Base-by-base conservation (phyloP, 1,140 invertebrate genomes). In the Drosophila orosa region DNA sequence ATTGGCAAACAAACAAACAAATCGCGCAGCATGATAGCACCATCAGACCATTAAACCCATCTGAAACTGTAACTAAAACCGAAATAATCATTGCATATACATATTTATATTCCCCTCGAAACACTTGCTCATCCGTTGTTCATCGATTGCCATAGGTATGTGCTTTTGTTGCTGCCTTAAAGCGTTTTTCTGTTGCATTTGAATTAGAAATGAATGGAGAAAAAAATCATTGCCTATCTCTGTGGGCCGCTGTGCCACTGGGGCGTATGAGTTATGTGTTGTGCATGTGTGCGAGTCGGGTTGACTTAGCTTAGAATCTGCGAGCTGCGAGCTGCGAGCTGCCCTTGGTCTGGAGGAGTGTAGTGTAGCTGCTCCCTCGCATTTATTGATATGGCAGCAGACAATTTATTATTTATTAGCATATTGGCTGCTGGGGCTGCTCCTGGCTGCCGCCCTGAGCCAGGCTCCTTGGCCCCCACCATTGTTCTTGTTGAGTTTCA, bases 321-420 rank as follows among this genome's bases (percentile, higher is more conserved):
- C n/a, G n/a, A n/a, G n/a, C n/a, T n/a, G n/a, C n/a, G n/a, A n/a
- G n/a, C n/a, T n/a, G n/a, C 9, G 45, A 22, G 39, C 40, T 45
- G 29, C 31, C 17, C n/a, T 33, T 55, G 45, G 17, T 39, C 33
- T n/a, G 74, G 31, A 29, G 42, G 42, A 58, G 35, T 78, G 61
- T 13, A 35, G 33, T 35, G 25, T 27, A 48, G 47, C 42, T 22
- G 50, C 50, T 54, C 10, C 48, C 52, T 57, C 62, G 65, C 72
- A 79, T 89, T 89, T 80, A 89, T 89, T 89, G 77, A 89, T 89
- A 89, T 89, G 83, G 68, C 79, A 89, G 80, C 77, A 84, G 68
- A 72, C 73, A 75, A 89, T 89, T 84, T 89, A 89, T 89, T 89
- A 89, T 89, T 89, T 89, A 89, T 89, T 89, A 90, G 65, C 76